phyloP scores from a whole-genome alignment of 2,797 vertebrate species.

The Platalea minor region DNA sequence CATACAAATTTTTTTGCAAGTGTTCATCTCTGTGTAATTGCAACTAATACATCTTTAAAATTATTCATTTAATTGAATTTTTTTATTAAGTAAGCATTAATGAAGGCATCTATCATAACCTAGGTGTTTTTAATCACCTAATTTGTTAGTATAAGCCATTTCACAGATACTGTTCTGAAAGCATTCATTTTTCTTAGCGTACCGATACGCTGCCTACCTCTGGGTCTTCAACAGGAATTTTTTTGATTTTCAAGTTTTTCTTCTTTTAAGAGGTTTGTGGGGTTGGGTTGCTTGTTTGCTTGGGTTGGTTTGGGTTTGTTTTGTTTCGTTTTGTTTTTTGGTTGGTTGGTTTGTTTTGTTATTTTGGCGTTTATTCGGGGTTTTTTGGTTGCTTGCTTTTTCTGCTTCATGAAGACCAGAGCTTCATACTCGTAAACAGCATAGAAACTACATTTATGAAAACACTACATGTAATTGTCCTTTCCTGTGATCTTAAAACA shows the following conservation, averaged over 20 bases:
- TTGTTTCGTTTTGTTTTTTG: neutral
- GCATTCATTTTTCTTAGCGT: neutral
- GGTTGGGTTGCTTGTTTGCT: neutral
- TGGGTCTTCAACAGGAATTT: neutral
- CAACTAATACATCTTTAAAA: neutral
- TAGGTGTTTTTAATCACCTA: neutral
- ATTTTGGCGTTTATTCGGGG: neutral
- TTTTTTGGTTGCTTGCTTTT: neutral
- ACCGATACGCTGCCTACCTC: neutral
- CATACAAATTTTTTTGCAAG: rapidly evolving
- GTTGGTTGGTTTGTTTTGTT: neutral
- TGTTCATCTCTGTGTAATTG: neutral
- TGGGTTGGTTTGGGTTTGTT: too few species aligned
- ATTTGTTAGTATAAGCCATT: neutral
- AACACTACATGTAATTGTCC: neutral
- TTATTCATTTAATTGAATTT: neutral
- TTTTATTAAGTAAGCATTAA: neutral
- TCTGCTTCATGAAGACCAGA: neutral
- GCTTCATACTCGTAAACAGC: neutral
- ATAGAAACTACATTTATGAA: neutral
- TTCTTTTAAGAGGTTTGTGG: neutral
- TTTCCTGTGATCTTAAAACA: neutral
- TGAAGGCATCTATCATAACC: neutral
- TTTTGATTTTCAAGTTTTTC: neutral
- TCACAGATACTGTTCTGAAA: neutral